These are phyloP conservation scores for Apeira syringaria DNA, from an alignment of 2,888 invertebrate species.

Conservation along the genomic window DNA sequence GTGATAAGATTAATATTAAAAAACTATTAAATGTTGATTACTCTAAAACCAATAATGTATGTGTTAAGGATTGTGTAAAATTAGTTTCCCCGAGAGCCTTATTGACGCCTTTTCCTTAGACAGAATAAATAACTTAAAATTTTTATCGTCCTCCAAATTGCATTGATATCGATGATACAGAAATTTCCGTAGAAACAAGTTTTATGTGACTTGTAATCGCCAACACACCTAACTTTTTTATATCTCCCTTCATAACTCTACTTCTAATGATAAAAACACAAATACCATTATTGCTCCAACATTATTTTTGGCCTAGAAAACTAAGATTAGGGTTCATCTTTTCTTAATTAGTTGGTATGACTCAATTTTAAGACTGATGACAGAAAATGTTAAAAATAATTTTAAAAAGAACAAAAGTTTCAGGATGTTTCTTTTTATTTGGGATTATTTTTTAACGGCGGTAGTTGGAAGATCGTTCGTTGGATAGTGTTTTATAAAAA, in stretches of 20 bases:
- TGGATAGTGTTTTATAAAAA: conserved; percentile 42
- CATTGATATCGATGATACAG: conserved; percentile 44
- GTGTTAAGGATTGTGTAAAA: conserved; percentile 74
- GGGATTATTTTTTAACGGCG: conserved; percentile 44
- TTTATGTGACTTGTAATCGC: conserved; percentile 48
- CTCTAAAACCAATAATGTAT: conserved; percentile 79
- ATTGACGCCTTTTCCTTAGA: conserved; percentile 81
- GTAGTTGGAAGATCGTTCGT: conserved; percentile 48
- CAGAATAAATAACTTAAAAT: conserved; percentile 49
- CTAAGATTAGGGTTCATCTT: conserved; percentile 75
- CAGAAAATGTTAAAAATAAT: conserved; percentile 58
- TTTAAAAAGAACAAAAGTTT: conserved; percentile 43
- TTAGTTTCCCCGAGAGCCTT: conserved; percentile 82
- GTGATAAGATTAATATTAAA: conserved; percentile 80
- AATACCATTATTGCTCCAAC: conserved; percentile 35
- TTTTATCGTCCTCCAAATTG: conserved; percentile 38
- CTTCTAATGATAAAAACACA: conserved; percentile 33
- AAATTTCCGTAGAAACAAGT: conserved; percentile 34
- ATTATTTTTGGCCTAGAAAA: conserved; percentile 76
- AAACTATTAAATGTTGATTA: conserved; percentile 83
- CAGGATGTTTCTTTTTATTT: conserved; percentile 61
- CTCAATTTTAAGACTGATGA: conserved; percentile 85
- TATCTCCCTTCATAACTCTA: conserved; percentile 50
- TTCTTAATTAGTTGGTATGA: conserved; percentile 81
- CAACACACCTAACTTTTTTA: conserved; percentile 48